Evolutionary conservation across 1,140 invertebrate species (phyloP), one percentile per base, ranked within the genome.

Genomic region (Drosophila parabipectinata): DNA sequence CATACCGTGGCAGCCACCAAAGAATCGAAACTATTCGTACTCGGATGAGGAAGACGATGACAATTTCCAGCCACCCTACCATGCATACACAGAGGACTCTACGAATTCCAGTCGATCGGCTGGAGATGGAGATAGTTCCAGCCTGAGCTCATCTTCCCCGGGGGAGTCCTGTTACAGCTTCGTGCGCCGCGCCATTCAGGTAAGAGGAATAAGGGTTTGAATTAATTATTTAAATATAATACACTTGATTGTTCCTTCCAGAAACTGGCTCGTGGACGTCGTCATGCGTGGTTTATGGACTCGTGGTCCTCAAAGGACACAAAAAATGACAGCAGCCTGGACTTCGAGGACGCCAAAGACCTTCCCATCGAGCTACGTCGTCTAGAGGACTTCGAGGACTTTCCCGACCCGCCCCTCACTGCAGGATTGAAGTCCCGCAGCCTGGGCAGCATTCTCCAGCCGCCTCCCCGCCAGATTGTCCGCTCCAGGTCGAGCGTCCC

Each of bases 141-240:
- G 97, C 72, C 93, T 98, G 2, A 97, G 97, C 26, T 97, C 96
- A 10, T 97, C 97, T 14, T 97, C 96, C 74, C 97, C 97, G 4
- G 98, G 97, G 79, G 97, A 98, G 93, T 97, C 97, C 5, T 98
- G 97, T 90, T 98, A 98, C 92, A 98, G 97, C 85, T 98, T 98
- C 89, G 97, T 98, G 4, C 93, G 97, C 48, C 94, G 97, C 78
- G 97, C 97, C 5, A 94, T 98, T 37, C 96, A 98, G 92, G 95
- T 95, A 92, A 85, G 47, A 4, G 3, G 0, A 0, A 6, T 2
- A 4, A n/a, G n/a, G 3, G 1, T 24, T n/a, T 1, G 1, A 24
- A 15, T 3, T 1, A 28, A 37, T 2, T 26, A 14, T 28, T 53
- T 60, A 15, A 28, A 9, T 1, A 10, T 4, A 32, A 45, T 12